A percentile compares a stretch with the other conserved stretches of the same genome.
Evolutionary conservation across 2,888 invertebrate species (phyloP).

Genomic region (Drosophila algonquin): DNA sequence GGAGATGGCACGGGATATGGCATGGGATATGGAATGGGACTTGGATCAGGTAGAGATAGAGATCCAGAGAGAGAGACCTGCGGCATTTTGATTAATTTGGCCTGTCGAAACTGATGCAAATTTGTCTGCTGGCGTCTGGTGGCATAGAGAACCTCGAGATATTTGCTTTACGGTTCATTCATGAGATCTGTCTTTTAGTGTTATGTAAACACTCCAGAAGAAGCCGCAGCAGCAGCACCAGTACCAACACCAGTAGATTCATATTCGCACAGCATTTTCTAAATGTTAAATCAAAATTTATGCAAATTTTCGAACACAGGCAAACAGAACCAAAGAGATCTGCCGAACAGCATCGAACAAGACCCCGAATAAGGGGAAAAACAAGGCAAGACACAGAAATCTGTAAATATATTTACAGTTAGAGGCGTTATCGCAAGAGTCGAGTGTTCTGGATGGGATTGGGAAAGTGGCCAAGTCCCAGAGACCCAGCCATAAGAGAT

Average conservation of each 20-base stretch:
- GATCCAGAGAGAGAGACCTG: constrained; percentile 19
- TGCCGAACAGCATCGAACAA: constrained; percentile 33
- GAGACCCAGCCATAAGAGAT: not conserved
- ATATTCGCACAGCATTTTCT: constrained; percentile 56
- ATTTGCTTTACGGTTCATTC: constrained; percentile 78
- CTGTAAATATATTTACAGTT: constrained; percentile 75
- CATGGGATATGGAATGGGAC: constrained; percentile 3
- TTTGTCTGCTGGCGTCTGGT: constrained; percentile 13
- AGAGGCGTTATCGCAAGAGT: constrained; percentile 68
- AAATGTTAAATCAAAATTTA: constrained; percentile 66
- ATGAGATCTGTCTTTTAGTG: constrained; percentile 62
- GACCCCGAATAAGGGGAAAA: constrained; percentile 32
- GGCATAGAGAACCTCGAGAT: constrained; percentile 44
- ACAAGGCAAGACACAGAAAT: constrained; percentile 42
- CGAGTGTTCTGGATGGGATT: constrained; percentile 48
- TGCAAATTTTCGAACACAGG: constrained; percentile 68
- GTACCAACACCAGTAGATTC: constrained; percentile 15
- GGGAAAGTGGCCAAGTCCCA: constrained; percentile 62
- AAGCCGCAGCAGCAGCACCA: not conserved
- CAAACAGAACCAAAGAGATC: constrained; percentile 6
- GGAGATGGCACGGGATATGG: no score
- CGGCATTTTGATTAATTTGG: constrained; percentile 67
- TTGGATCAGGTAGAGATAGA: constrained; percentile 3
- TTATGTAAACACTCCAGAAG: constrained; percentile 73
- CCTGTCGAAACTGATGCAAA: constrained; percentile 74